phyloP scores from a whole-genome alignment of 2,888 invertebrate genomes.

The Euzetes globulus region DNA sequence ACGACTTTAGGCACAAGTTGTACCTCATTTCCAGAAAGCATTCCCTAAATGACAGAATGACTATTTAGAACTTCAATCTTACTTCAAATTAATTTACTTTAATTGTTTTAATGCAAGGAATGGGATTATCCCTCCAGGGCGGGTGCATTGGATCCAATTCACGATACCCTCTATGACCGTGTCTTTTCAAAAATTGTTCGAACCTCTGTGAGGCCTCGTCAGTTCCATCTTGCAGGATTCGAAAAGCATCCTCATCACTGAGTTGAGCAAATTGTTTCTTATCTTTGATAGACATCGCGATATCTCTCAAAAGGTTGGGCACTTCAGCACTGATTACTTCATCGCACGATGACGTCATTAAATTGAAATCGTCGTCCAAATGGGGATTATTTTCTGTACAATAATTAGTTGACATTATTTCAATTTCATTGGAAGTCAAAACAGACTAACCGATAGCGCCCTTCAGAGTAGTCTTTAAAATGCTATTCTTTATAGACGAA shows the following conservation, averaged over 20 bases:
- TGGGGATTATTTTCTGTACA: not conserved
- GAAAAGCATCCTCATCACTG: conserved; percentile 49
- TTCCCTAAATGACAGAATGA: not conserved
- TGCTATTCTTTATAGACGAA: not conserved
- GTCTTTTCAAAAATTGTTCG: conserved; percentile 56
- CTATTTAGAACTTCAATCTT: not conserved
- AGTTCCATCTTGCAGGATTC: conserved; percentile 57
- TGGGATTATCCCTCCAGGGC: conserved; percentile 32
- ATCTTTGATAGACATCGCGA: conserved; percentile 24
- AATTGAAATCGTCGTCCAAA: conserved; percentile 24
- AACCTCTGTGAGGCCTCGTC: conserved; percentile 52
- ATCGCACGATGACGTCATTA: conserved; percentile 25
- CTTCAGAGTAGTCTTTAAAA: not conserved
- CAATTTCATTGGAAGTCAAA: no score
- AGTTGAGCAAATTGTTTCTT: not conserved
- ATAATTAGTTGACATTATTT: no score
- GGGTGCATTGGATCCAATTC: conserved; percentile 44
- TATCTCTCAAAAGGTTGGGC: conserved; percentile 15
- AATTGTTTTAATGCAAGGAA: conserved; percentile 24
- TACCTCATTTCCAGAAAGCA: not conserved
- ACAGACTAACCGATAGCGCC: no score
- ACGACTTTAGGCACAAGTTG: not conserved
- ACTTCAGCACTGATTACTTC: conserved; percentile 36
- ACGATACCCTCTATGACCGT: conserved; percentile 60
- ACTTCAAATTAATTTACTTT: conserved; percentile 7